phyloP scores from a whole-genome alignment of 2,113 vertebrate species.

The Perca flavescens region DNA sequence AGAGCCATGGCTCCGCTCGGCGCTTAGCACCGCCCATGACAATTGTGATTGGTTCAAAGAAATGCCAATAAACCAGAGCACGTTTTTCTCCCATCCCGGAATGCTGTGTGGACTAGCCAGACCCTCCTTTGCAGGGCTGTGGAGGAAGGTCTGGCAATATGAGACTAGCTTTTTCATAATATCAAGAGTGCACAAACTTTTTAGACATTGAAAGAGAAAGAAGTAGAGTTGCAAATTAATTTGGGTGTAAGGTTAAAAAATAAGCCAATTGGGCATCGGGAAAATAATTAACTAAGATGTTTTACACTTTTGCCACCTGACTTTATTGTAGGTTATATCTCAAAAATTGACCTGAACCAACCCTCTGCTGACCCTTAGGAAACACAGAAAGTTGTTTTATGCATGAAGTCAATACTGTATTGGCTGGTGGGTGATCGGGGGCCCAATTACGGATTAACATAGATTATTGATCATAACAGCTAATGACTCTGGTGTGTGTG shows the following conservation, averaged over 20 bases:
- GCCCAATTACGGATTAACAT: slow-evolving; percentile 42
- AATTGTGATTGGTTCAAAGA: no score
- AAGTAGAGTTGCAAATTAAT: neutral
- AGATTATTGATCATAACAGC: slow-evolving; percentile 42
- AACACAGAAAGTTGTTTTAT: neutral
- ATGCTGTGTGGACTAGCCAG: no score
- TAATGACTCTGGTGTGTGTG: neutral
- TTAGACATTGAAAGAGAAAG: neutral
- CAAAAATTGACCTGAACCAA: neutral
- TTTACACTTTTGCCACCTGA: neutral
- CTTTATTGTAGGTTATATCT: neutral
- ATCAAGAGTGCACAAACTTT: neutral
- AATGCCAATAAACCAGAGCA: no score
- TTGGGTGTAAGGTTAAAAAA: neutral
- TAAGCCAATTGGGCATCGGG: neutral
- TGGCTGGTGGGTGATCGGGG: neutral
- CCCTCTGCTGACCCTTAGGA: neutral
- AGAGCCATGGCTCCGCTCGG: no score
- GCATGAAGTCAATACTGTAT: neutral
- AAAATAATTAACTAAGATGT: neutral
- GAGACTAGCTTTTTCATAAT: no score
- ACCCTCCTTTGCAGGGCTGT: no score
- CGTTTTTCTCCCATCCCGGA: no score
- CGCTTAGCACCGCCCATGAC: no score
- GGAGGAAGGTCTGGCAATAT: no score